These are phyloP conservation scores for Hydrozoanthus gracilis DNA, from an alignment of 92 coral and sea anemone genomes.

Conservation along the genomic window DNA sequence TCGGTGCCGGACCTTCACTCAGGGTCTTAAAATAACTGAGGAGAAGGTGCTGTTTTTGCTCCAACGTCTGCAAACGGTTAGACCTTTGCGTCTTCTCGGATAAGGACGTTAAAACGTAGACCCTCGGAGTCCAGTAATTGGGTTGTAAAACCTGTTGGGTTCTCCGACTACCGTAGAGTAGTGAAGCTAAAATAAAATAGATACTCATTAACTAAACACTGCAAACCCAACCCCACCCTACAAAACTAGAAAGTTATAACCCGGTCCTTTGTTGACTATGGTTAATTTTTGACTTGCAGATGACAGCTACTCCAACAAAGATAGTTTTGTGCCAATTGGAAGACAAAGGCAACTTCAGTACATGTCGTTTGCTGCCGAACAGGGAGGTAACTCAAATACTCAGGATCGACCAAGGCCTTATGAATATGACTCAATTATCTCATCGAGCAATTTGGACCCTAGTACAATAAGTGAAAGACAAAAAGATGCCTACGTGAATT, in stretches of 20 bases:
- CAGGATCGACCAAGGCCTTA: conserved; percentile 8
- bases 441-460: conserved; percentile 6
- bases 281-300: conserved; percentile 12
- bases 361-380: conserved; percentile 1
- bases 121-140: no score
- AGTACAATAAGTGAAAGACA: conserved; percentile 4
- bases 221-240: no score
- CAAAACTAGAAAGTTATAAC: background rate
- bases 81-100: no score
- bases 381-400: background rate
- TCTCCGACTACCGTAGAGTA: no score
- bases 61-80: no score
- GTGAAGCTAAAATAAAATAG: no score
- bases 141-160: no score
- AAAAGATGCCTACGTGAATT: background rate
- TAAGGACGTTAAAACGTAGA: no score
- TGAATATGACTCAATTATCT: conserved; percentile 22
- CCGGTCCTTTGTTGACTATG: background rate
- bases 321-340: conserved; percentile 29
- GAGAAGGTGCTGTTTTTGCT: no score
- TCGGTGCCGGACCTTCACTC: no score
- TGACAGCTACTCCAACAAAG: conserved; percentile 36
- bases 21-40: no score
- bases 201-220: no score
- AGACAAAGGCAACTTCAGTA: conserved; percentile 27